These are phyloP conservation scores for Aethina tumida DNA, from an alignment of 1,140 invertebrate genomes.

Conservation along the genomic window DNA sequence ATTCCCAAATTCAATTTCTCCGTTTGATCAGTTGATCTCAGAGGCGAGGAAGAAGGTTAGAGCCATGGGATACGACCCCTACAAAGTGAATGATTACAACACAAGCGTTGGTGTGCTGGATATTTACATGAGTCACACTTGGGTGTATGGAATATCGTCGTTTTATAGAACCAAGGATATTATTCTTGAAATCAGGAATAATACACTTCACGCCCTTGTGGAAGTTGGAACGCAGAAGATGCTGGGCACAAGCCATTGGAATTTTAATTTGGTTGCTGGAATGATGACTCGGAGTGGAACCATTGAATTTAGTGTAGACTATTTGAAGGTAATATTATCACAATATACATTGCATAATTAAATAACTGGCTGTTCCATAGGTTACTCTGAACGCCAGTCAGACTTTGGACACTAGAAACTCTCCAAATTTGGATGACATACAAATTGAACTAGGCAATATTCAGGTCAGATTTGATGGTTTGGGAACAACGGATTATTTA, in stretches of 20 bases:
- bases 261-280: conserved; percentile 54
- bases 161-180: conserved; percentile 65
- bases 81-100: conserved; percentile 57
- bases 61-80: conserved; percentile 62
- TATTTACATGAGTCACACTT: conserved; percentile 58
- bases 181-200: conserved; percentile 58
- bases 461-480: conserved; percentile 62
- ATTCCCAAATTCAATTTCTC: conserved; percentile 77
- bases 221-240: conserved; percentile 70
- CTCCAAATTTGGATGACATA: conserved; percentile 57
- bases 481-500: conserved; percentile 70
- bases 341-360: background rate
- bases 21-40: conserved; percentile 68
- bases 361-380: background rate
- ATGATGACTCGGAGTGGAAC: conserved; percentile 58
- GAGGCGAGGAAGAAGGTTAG: conserved; percentile 61
- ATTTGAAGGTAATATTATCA: conserved; percentile 45
- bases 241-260: conserved; percentile 66
- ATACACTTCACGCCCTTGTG: conserved; percentile 52
- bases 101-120: conserved; percentile 57
- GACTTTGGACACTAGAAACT: conserved; percentile 63
- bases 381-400: conserved; percentile 51
- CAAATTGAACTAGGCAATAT: conserved; percentile 75
- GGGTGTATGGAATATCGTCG: conserved; percentile 65
- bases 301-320: conserved; percentile 63